Evolutionary conservation across 1,140 invertebrate genomes (phyloP), one percentile per base, ranked within the genome.

Genomic region (Psilanteris sp.): DNA sequence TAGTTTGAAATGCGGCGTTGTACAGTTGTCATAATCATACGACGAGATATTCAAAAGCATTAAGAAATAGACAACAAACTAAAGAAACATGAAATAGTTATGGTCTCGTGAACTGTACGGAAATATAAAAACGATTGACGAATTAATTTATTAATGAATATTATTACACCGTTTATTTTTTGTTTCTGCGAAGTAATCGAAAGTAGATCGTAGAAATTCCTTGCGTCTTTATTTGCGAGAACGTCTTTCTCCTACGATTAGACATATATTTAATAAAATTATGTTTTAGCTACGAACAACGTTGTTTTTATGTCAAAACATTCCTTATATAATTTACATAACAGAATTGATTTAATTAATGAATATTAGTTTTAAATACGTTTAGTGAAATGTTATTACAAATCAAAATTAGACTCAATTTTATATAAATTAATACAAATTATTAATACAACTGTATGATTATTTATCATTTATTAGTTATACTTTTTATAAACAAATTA

Each of bases 261-360:
- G 59, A 64, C 61, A 55, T 67, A 61, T 74, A 74, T 74, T 74
- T 74, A 74, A 74, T 74, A 74, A 74, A 74, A 74, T 66, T 66
- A 74, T 74, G 70, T 74, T 74, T 74, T 74, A 66, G 68, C 59
- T 73, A 73, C 52, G 55, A 61, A 32, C 4, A 16, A 22, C 10
- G 18, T 4, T 6, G 16, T 61, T 61, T 61, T 36, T 43, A 2
- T 32, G 14, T 0, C 1, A 29, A 29, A 10, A 3, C 1, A 29
- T 29, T 9, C 9, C 27, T n/a, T n/a, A n/a, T n/a, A n/a, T n/a
- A n/a, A n/a, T n/a, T n/a, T n/a, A n/a, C n/a, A n/a, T n/a, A n/a
- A n/a, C n/a, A n/a, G n/a, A n/a, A n/a, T n/a, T n/a, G n/a, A n/a
- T n/a, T n/a, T n/a, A n/a, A n/a, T n/a, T n/a, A n/a, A n/a, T n/a